Conservation (phyloP, 1,140 invertebrate genomes). For the Drosophila ananassae region DNA sequence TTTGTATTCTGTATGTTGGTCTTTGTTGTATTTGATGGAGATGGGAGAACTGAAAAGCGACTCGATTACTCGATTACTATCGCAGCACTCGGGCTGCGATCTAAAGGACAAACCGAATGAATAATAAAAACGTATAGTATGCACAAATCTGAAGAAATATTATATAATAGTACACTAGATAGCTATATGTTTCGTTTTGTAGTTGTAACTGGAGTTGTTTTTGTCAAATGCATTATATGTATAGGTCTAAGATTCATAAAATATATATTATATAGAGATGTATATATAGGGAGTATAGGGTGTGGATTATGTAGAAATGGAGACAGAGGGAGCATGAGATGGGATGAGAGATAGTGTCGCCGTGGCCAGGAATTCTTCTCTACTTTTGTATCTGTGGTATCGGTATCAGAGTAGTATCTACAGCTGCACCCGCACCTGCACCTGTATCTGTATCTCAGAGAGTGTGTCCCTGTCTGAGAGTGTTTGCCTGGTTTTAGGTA, state of each 20-base stretch:
- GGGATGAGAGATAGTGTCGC: constrained; percentile 30
- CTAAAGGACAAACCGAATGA: constrained; percentile 43
- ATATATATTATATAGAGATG: constrained; percentile 12
- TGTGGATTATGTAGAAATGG: constrained; percentile 8
- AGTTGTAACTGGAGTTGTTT: constrained; percentile 23
- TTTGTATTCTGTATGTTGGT: constrained; percentile 26
- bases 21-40: constrained; percentile 30
- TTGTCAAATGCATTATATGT: constrained; percentile 36
- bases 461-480: constrained; percentile 13
- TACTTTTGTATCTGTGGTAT: constrained; percentile 9
- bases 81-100: constrained; percentile 21
- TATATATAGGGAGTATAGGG: neutral
- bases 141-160: constrained; percentile 62
- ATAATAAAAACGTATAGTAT: constrained; percentile 24
- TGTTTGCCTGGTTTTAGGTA: constrained; percentile 42
- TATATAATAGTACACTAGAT: constrained; percentile 48
- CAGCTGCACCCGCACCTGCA: constrained; percentile 1
- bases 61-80: constrained; percentile 24
- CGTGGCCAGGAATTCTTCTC: constrained; percentile 15
- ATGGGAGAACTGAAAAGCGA: constrained; percentile 40
- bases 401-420: neutral
- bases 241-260: constrained; percentile 4
- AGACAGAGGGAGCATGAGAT: constrained; percentile 24
- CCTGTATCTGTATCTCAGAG: no score
- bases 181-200: constrained; percentile 21